These are phyloP conservation scores for Oxyura jamaicensis DNA, from an alignment of 2,113 vertebrate species.

Conservation along the genomic window DNA sequence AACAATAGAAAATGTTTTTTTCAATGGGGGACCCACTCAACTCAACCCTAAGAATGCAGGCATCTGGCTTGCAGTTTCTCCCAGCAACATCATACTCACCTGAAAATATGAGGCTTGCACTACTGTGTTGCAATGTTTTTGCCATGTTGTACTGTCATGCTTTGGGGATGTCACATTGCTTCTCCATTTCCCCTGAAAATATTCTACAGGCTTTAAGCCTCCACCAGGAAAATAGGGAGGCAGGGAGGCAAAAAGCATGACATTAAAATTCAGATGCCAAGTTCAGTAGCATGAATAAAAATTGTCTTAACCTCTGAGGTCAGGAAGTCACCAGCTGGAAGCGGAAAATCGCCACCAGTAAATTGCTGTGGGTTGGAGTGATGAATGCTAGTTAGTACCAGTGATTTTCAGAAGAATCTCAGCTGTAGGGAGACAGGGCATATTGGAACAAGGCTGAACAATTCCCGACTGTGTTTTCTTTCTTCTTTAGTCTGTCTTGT, in stretches of 20 bases:
- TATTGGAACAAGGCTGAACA: conserved; percentile 40
- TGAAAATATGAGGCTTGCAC: neutral
- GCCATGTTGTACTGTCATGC: neutral
- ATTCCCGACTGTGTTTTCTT: neutral
- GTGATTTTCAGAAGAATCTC: conserved; percentile 68
- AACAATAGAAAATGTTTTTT: neutral
- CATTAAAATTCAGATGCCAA: conserved; percentile 69
- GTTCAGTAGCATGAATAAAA: conserved; percentile 74
- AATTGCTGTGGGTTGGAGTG: conserved; percentile 62
- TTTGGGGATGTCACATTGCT: neutral
- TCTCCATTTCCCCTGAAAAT: conserved; percentile 13
- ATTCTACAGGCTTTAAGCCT: neutral
- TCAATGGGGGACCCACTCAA: neutral
- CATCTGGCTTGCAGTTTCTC: neutral
- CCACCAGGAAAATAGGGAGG: neutral
- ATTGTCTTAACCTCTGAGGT: conserved; percentile 66
- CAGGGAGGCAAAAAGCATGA: conserved; percentile 7
- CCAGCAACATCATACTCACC: neutral
- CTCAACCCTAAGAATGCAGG: too few species aligned
- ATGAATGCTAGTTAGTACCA: conserved; percentile 73
- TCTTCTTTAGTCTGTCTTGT: neutral
- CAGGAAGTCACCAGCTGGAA: conserved; percentile 72
- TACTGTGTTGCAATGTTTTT: neutral
- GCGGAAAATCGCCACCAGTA: conserved; percentile 70
- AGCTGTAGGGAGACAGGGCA: conserved; percentile 47